A percentile compares a stretch with the other conserved stretches of the same genome.
phyloP scores from a whole-genome alignment of 2,888 invertebrate species.

The Escarpia spicata region DNA sequence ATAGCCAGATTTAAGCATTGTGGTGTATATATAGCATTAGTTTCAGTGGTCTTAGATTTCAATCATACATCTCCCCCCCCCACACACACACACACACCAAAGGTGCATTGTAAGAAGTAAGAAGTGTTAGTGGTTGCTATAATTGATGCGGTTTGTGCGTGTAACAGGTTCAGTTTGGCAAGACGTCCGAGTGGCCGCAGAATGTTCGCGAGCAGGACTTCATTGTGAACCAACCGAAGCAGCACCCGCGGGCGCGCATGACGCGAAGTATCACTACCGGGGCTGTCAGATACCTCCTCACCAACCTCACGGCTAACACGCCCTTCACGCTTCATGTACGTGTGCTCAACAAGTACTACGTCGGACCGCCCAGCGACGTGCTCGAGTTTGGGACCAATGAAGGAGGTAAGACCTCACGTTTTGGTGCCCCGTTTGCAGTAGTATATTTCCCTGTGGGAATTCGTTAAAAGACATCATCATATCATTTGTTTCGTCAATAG shows the following conservation, averaged over 20 bases:
- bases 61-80: too few species aligned
- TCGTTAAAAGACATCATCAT: too few species aligned
- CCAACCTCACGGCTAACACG: constrained; percentile 46
- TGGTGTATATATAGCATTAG: neutral
- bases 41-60: too few species aligned
- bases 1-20: neutral
- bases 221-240: constrained; percentile 53
- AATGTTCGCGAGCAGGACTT: too few species aligned
- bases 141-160: neutral
- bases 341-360: constrained; percentile 89
- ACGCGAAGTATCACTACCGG: constrained; percentile 29
- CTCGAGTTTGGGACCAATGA: constrained; percentile 68
- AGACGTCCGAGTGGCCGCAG: too few species aligned
- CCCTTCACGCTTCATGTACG: constrained; percentile 74
- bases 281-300: constrained; percentile 38
- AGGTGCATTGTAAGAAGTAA: too few species aligned
- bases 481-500: too few species aligned
- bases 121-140: too few species aligned
- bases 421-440: too few species aligned
- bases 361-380: constrained; percentile 87
- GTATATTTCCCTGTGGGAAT: too few species aligned
- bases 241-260: constrained; percentile 43
- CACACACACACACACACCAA: too few species aligned
- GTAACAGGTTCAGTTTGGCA: neutral
- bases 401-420: constrained; percentile 51